Conservation (phyloP, 2,113 vertebrate genomes). For the Tichodroma muraria region DNA sequence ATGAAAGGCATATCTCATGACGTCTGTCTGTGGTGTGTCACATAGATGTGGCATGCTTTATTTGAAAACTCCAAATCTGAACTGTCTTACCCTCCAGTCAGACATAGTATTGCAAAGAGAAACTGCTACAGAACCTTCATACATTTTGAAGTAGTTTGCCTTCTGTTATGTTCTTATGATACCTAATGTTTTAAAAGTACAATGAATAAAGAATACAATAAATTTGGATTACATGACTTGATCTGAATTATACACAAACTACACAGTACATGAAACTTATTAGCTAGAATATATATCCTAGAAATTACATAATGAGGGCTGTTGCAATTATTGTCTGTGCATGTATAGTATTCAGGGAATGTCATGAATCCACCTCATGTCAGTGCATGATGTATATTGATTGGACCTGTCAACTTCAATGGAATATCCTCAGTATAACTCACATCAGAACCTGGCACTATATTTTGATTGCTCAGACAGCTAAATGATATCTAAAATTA, state of each 20-base stretch:
- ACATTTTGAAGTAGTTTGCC: neutral
- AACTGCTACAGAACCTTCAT: neutral
- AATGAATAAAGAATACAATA: slow-evolving; percentile 41
- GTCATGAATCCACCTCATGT: slow-evolving; percentile 5
- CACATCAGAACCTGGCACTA: slow-evolving; percentile 14
- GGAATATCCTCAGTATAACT: neutral
- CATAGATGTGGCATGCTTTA: neutral
- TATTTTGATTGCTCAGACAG: slow-evolving; percentile 48
- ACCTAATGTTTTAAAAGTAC: neutral
- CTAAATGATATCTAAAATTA: slow-evolving; percentile 45
- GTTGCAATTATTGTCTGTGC: neutral
- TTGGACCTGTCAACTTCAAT: slow-evolving; percentile 15
- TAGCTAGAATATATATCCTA: slow-evolving; percentile 2
- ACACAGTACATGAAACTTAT: neutral
- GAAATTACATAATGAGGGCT: slow-evolving; percentile 5
- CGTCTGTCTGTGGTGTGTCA: neutral
- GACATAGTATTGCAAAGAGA: neutral
- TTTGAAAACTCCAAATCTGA: neutral
- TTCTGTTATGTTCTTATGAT: neutral
- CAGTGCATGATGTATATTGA: neutral
- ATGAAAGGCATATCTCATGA: neutral
- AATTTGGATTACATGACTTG: slow-evolving; percentile 22
- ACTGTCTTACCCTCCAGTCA: neutral
- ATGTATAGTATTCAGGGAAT: neutral
- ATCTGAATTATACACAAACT: slow-evolving; percentile 22